Evolutionary conservation across 2,113 vertebrate genomes (phyloP).

Genomic region (Proteles cristata): DNA sequence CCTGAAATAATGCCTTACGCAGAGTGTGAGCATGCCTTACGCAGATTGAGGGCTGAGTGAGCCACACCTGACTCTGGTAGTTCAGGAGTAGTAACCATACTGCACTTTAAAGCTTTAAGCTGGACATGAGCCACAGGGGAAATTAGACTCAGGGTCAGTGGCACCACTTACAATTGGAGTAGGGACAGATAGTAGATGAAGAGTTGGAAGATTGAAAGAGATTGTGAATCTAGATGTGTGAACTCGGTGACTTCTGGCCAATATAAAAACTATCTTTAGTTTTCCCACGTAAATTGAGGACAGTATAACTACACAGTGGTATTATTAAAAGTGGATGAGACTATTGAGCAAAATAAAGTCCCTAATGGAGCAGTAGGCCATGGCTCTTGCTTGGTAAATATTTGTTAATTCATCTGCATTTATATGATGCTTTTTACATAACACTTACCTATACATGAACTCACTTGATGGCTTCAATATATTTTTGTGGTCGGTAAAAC

Average conservation of each 20-base stretch:
- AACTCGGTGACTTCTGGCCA: not conserved
- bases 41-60: not conserved
- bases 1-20: not conserved
- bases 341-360: not conserved
- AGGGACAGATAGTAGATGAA: not conserved
- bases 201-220: not conserved
- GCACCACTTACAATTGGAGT: not conserved
- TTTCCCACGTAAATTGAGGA: not conserved
- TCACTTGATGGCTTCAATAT: not conserved
- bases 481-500: not conserved
- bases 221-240: not conserved
- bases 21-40: accelerated
- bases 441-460: not conserved
- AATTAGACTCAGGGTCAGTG: not conserved
- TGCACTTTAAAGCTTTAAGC: not conserved
- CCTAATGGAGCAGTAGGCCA: no score
- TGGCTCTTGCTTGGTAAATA: not conserved
- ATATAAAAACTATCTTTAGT: not conserved
- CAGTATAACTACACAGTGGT: not conserved
- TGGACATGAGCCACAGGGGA: not conserved
- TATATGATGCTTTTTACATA: not conserved
- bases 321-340: not conserved
- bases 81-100: no score
- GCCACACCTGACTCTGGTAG: not conserved
- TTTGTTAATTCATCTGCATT: not conserved